These are phyloP conservation scores for Typhlichthys subterraneus DNA, from an alignment of 2,797 vertebrate species.

Conservation along the genomic window DNA sequence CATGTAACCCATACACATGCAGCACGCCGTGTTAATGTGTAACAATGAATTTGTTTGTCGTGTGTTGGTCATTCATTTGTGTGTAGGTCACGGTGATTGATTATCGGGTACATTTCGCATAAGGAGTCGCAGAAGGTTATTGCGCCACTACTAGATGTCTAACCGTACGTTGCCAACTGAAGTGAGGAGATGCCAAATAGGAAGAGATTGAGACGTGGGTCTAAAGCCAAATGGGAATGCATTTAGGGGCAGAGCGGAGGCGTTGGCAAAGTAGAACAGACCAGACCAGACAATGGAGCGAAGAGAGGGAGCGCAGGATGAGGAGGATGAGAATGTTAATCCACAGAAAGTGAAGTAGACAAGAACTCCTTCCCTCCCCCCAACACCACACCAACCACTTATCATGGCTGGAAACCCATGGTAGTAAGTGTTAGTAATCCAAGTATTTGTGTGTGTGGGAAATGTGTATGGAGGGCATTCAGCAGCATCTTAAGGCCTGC, in stretches of 20 bases:
- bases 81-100: no score
- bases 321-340: conserved; percentile 73
- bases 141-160: no score
- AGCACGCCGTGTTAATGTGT: no score
- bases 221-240: not conserved
- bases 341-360: conserved; percentile 60
- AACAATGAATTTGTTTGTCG: no score
- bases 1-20: no score
- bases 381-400: conserved; percentile 31
- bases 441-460: conserved; percentile 7
- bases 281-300: not conserved
- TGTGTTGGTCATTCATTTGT: no score
- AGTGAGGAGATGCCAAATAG: no score
- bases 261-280: conserved; percentile 46
- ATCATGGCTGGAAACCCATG: not conserved
- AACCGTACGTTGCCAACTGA: no score
- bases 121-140: no score
- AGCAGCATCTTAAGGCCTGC: conserved; percentile 49
- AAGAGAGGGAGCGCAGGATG: not conserved
- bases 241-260: conserved; percentile 18
- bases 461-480: conserved; percentile 28
- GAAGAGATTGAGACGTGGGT: no score
- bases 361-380: conserved; percentile 52
- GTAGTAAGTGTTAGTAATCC: no score
- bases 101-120: no score